A percentile compares a stretch with the other conserved stretches of the same genome.
phyloP scores from a whole-genome alignment of 2,797 vertebrate genomes.

The Buphagus erythrorhynchus region DNA sequence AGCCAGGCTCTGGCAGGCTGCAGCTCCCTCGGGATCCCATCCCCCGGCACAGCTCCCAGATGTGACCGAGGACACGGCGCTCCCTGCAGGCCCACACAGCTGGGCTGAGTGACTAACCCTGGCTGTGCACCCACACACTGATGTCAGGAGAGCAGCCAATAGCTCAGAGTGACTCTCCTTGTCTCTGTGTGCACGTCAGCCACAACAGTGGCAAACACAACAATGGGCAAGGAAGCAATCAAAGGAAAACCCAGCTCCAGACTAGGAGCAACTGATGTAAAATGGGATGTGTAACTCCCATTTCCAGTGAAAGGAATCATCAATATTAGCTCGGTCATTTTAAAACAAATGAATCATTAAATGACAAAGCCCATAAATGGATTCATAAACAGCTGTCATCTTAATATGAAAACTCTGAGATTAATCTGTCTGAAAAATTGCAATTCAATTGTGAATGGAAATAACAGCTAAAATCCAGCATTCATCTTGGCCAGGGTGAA shows the following conservation, averaged over 20 bases:
- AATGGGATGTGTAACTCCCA: neutral
- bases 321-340: neutral
- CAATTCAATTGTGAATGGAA: neutral
- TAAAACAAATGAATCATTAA: conserved; percentile 29
- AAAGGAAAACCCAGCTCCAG: neutral
- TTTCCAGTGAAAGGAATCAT: neutral
- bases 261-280: conserved; percentile 4
- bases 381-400: conserved; percentile 11
- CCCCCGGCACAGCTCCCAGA: neutral
- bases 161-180: conserved; percentile 30
- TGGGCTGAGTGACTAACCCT: conserved; percentile 71
- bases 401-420: neutral
- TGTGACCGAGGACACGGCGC: conserved; percentile 14
- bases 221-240: neutral
- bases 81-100: conserved; percentile 66
- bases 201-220: neutral
- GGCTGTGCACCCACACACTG: conserved; percentile 49
- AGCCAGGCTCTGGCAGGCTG: neutral
- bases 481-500: neutral
- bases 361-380: conserved; percentile 41
- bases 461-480: neutral
- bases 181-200: conserved; percentile 7
- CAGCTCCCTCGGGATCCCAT: neutral
- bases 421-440: neutral
- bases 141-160: conserved; percentile 61